phyloP scores from a whole-genome alignment of 2,797 vertebrate species.

The Lemur catta region DNA sequence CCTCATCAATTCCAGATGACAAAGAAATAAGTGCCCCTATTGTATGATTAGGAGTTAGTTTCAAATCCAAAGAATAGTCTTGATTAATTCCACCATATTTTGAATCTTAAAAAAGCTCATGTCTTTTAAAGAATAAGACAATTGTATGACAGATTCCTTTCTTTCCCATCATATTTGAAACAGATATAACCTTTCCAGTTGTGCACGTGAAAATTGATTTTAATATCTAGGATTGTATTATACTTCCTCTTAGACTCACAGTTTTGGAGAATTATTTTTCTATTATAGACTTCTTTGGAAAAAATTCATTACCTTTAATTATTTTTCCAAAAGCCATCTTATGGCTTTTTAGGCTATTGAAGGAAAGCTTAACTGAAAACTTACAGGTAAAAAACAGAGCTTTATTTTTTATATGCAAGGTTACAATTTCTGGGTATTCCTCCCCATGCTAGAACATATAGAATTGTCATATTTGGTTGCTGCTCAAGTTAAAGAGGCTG shows the following conservation, averaged over 20 bases:
- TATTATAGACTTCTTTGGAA: neutral
- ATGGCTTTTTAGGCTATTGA: neutral
- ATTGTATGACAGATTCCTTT: constrained; percentile 55
- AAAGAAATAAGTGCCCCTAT: constrained; percentile 73
- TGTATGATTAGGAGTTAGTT: constrained; percentile 67
- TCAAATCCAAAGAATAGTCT: constrained; percentile 60
- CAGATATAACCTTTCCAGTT: constrained; percentile 41
- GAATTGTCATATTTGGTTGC: neutral
- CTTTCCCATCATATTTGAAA: constrained; percentile 55
- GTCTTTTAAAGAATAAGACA: constrained; percentile 36
- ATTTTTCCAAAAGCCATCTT: neutral
- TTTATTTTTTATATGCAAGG: neutral
- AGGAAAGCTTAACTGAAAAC: neutral
- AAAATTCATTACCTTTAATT: neutral
- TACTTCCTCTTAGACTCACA: neutral
- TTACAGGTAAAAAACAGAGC: neutral
- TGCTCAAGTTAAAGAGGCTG: neutral
- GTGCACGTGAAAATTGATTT: constrained; percentile 30
- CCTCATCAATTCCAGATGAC: constrained; percentile 77
- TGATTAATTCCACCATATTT: constrained; percentile 66
- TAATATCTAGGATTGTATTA: neutral
- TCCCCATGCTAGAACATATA: neutral
- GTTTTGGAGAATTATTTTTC: neutral
- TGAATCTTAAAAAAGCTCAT: constrained; percentile 65
- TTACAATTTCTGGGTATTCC: neutral